Evolutionary conservation across 2,113 vertebrate genomes (phyloP), one percentile per base, ranked within the genome.

Genomic region (Halcyon malimbica): DNA sequence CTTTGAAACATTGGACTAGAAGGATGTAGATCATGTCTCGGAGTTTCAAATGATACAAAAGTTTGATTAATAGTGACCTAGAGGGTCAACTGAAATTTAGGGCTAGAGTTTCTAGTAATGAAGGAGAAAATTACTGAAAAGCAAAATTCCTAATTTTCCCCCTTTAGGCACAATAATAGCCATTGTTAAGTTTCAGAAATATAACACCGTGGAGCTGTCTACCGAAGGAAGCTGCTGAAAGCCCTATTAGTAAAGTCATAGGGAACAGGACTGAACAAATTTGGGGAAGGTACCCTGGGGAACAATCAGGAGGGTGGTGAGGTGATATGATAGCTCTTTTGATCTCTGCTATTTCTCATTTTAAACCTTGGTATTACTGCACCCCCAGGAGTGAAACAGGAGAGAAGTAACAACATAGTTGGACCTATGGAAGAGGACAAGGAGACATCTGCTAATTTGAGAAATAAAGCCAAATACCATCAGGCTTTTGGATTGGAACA

Each of bases 151-250:
- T 4, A 54, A 87, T 93, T 96, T 90, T 29, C 50, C n/a, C 48
- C 63, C 70, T 93, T 94, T 91, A 83, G 59, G 84, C 63, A 91
- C 84, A 95, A 79, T 96, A 96, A 97, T 93, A 90, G n/a, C 67
- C 70, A 87, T 93, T 95, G 93, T 96, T 82, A 94, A 87, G 41
- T 94, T 95, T 91, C 93, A 96, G 96, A 96, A 97, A 97, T 67
- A 85, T 11, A 95, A 97, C 82, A 91, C 94, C 20, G 0, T 73
- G 78, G 82, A 83, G 70, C 91, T 87, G 91, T 85, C 84, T 96
- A 73, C 78, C 65, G 54, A 74, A 93, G 87, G 89, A 96, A 96
- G 67, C 70, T 1, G 54, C 93, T 94, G 93, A 97, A 96, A 97
- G 75, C 70, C 84, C 91, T 94, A 83, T 96, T 97, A 96, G 95